Conservation (phyloP, 2,797 vertebrate genomes). For the Forpus xanthops region DNA sequence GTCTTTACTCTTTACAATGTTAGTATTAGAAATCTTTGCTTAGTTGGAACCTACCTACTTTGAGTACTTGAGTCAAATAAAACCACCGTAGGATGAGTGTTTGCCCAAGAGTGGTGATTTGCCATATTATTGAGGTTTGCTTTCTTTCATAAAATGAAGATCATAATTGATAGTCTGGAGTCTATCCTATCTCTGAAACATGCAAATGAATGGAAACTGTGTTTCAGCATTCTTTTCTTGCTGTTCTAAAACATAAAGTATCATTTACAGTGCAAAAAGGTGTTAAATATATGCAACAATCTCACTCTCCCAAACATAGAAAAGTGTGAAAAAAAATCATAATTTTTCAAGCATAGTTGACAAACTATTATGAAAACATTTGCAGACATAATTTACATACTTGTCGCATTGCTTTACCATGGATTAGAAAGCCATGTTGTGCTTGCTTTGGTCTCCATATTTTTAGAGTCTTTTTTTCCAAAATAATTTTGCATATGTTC, state of each 20-base stretch:
- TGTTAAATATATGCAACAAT: slow-evolving; percentile 4
- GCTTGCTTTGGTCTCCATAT: background rate
- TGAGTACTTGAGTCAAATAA: background rate
- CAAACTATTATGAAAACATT: slow-evolving; percentile 43
- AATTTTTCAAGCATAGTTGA: slow-evolving; percentile 4
- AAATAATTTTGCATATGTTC: background rate
- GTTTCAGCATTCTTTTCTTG: background rate
- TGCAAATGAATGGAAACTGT: background rate
- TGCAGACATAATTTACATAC: background rate
- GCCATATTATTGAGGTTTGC: background rate
- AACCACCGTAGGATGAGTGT: background rate
- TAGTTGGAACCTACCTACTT: background rate
- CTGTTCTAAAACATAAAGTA: background rate
- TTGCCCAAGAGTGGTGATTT: background rate
- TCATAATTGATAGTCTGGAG: background rate
- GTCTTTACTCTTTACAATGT: background rate
- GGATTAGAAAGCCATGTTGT: background rate
- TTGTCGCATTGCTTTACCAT: background rate
- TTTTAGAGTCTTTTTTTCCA: background rate
- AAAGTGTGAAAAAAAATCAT: background rate
- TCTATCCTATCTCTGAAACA: background rate
- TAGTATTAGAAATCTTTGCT: background rate
- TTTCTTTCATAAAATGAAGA: background rate
- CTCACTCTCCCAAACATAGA: background rate
- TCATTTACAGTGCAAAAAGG: background rate